These are phyloP conservation scores for Hozukius guyotensis DNA, from an alignment of 2,797 vertebrate genomes.

Conservation along the genomic window DNA sequence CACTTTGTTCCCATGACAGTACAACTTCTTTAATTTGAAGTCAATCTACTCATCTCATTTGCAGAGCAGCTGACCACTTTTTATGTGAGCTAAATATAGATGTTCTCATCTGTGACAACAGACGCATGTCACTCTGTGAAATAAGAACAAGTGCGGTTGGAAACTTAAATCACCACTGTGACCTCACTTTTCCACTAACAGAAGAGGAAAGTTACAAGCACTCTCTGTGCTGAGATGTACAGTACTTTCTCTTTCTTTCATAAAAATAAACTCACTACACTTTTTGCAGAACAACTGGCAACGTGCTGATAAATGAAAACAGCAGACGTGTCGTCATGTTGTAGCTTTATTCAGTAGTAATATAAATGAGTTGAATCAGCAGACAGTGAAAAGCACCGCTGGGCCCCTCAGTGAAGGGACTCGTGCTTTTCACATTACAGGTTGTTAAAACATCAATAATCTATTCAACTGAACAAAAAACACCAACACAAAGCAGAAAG, in stretches of 20 bases:
- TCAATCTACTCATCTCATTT: neutral
- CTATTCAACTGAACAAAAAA: slow-evolving; percentile 55
- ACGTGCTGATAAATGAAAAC: neutral
- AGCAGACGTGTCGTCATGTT: slow-evolving; percentile 36
- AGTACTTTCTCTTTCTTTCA: neutral
- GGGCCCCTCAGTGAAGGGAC: slow-evolving; percentile 44
- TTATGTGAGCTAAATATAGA: slow-evolving; percentile 67
- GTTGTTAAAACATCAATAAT: slow-evolving; percentile 56
- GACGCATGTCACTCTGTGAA: slow-evolving; percentile 13
- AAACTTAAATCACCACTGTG: slow-evolving; percentile 65
- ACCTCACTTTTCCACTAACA: slow-evolving; percentile 62
- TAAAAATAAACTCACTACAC: neutral
- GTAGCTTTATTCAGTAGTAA: slow-evolving; percentile 81
- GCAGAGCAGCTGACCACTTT: slow-evolving; percentile 19
- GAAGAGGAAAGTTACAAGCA: neutral
- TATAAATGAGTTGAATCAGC: slow-evolving; percentile 80
- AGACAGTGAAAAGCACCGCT: slow-evolving; percentile 69
- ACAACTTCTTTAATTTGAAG: neutral
- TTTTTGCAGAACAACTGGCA: neutral
- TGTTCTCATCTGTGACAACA: slow-evolving; percentile 9
- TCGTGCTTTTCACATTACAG: slow-evolving; percentile 61
- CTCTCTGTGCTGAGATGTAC: neutral
- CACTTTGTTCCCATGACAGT: neutral
- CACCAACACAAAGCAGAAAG: slow-evolving; percentile 55
- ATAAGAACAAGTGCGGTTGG: slow-evolving; percentile 68